A percentile compares a stretch with the other conserved stretches of the same genome.
These are phyloP conservation scores for Aleiodes testaceus DNA, from an alignment of 2,888 invertebrate genomes.

Conservation along the genomic window DNA sequence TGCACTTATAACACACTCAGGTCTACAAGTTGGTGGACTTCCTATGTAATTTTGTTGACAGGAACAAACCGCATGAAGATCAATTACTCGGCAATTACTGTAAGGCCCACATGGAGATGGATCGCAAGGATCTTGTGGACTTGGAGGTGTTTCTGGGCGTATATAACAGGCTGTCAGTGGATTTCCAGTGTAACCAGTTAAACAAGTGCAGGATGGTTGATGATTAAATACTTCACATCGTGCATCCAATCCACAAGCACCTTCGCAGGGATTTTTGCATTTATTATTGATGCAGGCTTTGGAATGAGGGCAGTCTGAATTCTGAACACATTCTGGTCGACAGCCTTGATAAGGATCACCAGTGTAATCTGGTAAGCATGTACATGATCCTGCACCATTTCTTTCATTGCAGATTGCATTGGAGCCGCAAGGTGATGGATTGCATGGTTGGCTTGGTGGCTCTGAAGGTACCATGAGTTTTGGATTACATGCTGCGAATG, in stretches of 20 bases:
- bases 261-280: slow-evolving; percentile 88
- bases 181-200: slow-evolving; percentile 85
- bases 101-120: slow-evolving; percentile 87
- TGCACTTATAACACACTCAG: slow-evolving; percentile 88
- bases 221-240: slow-evolving; percentile 89
- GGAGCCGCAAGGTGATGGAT: slow-evolving; percentile 89
- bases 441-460: slow-evolving; percentile 80
- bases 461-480: slow-evolving; percentile 56
- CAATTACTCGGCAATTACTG: slow-evolving; percentile 83
- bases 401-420: slow-evolving; percentile 90
- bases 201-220: slow-evolving; percentile 85
- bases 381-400: slow-evolving; percentile 87
- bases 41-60: slow-evolving; percentile 87
- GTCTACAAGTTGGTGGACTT: slow-evolving; percentile 84
- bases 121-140: slow-evolving; percentile 75
- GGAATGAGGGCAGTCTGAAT: slow-evolving; percentile 85
- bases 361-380: slow-evolving; percentile 86
- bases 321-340: slow-evolving; percentile 90
- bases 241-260: slow-evolving; percentile 88
- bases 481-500: slow-evolving; percentile 83
- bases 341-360: slow-evolving; percentile 91
- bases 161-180: slow-evolving; percentile 83
- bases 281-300: slow-evolving; percentile 88
- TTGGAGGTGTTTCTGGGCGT: slow-evolving; percentile 64
- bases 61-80: slow-evolving; percentile 86